Conservation (phyloP, 1,140 invertebrate species). For the Drosophila murphyi region DNA sequence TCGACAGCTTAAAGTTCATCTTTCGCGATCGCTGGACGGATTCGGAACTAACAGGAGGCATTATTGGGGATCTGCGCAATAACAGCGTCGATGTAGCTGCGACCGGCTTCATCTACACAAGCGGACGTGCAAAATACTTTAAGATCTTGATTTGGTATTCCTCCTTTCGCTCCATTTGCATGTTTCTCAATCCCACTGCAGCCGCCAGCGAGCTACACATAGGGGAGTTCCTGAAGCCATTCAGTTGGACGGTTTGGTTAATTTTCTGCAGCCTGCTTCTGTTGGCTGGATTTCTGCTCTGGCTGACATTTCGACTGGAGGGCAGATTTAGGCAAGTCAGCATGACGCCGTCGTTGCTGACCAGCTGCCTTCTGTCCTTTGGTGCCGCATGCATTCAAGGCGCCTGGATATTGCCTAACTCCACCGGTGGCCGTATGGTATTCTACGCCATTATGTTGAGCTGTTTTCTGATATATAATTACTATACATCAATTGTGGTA, state of each 20-base stretch:
- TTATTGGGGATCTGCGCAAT: constrained; percentile 56
- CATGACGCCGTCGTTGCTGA: constrained; percentile 61
- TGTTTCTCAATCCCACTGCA: constrained; percentile 71
- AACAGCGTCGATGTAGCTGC: constrained; percentile 57
- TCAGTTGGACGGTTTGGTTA: constrained; percentile 70
- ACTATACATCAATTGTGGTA: constrained; percentile 80
- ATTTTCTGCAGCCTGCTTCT: constrained; percentile 56
- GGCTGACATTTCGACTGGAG: constrained; percentile 71
- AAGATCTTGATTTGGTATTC: constrained; percentile 41
- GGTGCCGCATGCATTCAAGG: constrained; percentile 75
- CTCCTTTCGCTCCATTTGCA: constrained; percentile 71
- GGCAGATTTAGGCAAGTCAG: background rate
- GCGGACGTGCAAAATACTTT: constrained; percentile 38
- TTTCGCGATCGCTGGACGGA: constrained; percentile 70
- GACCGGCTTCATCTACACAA: constrained; percentile 49
- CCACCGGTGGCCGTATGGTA: constrained; percentile 72
- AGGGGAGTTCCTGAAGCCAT: constrained; percentile 70
- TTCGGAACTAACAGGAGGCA: constrained; percentile 61
- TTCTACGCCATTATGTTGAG: constrained; percentile 71
- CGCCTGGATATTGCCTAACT: constrained; percentile 66
- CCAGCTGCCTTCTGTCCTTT: constrained; percentile 72
- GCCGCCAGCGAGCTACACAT: constrained; percentile 51
- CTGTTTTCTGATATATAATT: constrained; percentile 77
- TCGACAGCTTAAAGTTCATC: constrained; percentile 43
- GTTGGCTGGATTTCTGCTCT: constrained; percentile 53